A percentile compares a stretch with the other conserved stretches of the same genome.
Evolutionary conservation across 2,797 vertebrate species (phyloP).

Genomic region (Nyctalus aviator): DNA sequence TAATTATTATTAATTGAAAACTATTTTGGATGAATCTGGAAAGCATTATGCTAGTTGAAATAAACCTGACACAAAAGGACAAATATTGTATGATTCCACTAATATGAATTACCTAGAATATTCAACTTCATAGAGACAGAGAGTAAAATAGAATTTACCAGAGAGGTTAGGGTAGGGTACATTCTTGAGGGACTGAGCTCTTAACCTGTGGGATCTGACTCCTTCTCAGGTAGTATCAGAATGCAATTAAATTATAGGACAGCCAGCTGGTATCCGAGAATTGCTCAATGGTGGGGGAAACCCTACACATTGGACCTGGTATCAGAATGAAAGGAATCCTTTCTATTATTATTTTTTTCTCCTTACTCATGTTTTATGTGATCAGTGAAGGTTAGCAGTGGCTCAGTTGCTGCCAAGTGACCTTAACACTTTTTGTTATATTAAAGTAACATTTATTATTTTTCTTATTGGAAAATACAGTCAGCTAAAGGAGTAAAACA

Average conservation of each 20-base stretch:
- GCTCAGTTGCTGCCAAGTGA: neutral
- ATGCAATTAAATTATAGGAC: neutral
- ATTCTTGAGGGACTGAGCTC: neutral
- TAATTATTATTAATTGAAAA: neutral
- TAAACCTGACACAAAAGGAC: neutral
- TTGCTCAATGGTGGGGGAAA: neutral
- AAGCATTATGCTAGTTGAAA: neutral
- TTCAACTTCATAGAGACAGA: neutral
- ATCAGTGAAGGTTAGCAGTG: neutral
- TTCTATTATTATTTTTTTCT: neutral
- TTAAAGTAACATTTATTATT: neutral
- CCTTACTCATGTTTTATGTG: neutral
- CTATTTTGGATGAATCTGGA: neutral
- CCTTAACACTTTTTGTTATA: neutral
- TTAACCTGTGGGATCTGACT: neutral
- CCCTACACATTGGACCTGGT: neutral
- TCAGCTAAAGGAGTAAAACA: constrained; percentile 12
- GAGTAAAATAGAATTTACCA: neutral
- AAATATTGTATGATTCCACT: neutral
- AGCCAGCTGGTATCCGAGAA: neutral
- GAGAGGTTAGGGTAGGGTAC: rapidly evolving
- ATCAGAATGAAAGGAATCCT: neutral
- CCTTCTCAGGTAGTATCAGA: neutral
- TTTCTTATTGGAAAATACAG: neutral
- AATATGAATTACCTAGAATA: neutral